phyloP scores from a whole-genome alignment of 2,797 vertebrate species.

The Acomys russatus region DNA sequence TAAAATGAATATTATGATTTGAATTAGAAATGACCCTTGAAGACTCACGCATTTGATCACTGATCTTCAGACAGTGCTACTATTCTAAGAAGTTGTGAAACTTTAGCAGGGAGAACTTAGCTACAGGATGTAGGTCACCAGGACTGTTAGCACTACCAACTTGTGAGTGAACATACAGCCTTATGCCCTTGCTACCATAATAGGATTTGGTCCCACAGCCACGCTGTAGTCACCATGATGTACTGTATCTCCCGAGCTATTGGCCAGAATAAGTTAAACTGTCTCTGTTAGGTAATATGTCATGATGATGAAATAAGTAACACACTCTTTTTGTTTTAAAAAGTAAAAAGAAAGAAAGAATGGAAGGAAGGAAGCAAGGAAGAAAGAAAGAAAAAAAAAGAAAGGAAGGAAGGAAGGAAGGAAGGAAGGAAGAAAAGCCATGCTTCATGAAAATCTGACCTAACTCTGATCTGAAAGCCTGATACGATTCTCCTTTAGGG shows the following conservation, averaged over 20 bases:
- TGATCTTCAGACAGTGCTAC: neutral
- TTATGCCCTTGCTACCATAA: neutral
- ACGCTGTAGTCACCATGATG: neutral
- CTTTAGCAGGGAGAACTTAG: neutral
- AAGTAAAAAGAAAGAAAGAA: neutral
- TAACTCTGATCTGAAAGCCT: too few relatives aligned
- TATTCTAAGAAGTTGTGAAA: neutral
- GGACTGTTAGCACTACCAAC: neutral
- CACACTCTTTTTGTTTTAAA: neutral
- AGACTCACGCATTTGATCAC: neutral
- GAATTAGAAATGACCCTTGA: neutral
- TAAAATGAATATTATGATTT: neutral
- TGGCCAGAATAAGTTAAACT: neutral
- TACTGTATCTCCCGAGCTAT: neutral
- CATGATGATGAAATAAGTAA: neutral
- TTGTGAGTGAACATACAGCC: neutral
- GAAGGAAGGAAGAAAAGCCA: too few relatives aligned
- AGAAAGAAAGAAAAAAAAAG: too few relatives aligned
- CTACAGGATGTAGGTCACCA: neutral
- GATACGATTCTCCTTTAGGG: neutral
- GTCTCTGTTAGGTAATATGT: neutral
- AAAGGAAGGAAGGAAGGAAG: too few relatives aligned
- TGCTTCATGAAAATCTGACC: too few relatives aligned
- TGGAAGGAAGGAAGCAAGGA: too few relatives aligned
- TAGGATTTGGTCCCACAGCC: neutral